Evolutionary conservation across 2,113 vertebrate genomes (phyloP).

Genomic region (Dicaeum eximium): DNA sequence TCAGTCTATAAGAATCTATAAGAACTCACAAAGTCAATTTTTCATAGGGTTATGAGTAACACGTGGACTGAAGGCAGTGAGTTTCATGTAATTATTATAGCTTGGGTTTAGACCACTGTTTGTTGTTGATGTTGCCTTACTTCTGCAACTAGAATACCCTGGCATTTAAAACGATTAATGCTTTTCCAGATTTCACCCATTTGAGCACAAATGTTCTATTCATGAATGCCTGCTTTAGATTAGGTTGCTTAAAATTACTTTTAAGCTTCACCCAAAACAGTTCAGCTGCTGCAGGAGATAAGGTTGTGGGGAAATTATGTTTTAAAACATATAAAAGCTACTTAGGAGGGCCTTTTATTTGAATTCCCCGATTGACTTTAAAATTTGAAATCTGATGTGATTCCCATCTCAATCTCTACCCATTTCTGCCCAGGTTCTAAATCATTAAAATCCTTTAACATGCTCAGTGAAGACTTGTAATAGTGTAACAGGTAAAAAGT

Average conservation of each 20-base stretch:
- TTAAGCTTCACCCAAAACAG: background rate
- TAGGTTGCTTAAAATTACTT: background rate
- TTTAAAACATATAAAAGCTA: background rate
- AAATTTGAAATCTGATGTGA: background rate
- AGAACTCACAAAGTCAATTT: background rate
- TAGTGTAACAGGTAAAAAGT: background rate
- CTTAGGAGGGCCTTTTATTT: background rate
- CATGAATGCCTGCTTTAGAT: background rate
- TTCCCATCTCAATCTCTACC: background rate
- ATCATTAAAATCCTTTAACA: background rate
- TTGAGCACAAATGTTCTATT: background rate
- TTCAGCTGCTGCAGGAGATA: background rate
- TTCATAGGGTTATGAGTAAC: background rate
- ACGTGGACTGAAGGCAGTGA: background rate
- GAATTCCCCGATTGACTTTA: background rate
- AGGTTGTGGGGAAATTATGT: background rate
- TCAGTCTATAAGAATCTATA: background rate
- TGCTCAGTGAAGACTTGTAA: background rate
- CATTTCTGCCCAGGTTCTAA: background rate
- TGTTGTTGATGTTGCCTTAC: background rate
- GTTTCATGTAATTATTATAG: background rate
- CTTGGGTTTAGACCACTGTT: background rate
- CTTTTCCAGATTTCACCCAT: background rate
- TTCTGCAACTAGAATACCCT: background rate
- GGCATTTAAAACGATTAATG: background rate